Conservation (phyloP, 2,113 vertebrate species). For the Cheirogaleus medius region DNA sequence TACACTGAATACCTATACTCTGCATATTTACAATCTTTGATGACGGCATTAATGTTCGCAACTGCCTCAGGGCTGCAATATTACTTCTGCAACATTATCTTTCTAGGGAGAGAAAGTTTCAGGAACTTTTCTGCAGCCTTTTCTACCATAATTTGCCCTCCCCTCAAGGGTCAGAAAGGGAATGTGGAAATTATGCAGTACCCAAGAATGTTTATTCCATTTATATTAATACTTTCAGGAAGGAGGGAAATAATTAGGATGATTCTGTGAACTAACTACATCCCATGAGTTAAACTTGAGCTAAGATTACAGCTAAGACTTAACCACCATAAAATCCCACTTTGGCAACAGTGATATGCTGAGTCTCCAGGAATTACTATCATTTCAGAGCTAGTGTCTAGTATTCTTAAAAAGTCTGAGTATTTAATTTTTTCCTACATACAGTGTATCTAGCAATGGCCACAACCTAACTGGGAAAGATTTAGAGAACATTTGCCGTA, state of each 20-base stretch:
- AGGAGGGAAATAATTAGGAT: not conserved
- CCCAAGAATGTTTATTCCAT: not conserved
- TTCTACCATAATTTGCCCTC: not conserved
- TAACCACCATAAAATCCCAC: not conserved
- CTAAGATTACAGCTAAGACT: not conserved
- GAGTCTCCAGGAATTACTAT: not conserved
- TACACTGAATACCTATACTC: not conserved
- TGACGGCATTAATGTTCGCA: not conserved
- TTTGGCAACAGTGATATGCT: not conserved
- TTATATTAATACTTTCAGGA: not conserved
- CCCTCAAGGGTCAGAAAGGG: not conserved
- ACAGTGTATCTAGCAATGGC: not conserved
- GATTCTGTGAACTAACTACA: not conserved
- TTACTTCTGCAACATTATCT: not conserved
- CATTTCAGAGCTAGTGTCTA: not conserved
- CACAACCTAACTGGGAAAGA: not conserved
- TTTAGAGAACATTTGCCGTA: not conserved
- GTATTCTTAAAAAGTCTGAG: not conserved
- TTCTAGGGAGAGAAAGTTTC: not conserved
- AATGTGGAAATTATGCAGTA: not conserved
- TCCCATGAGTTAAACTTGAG: not conserved
- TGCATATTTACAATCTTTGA: not conserved
- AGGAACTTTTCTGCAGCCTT: not conserved
- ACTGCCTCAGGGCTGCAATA: not conserved
- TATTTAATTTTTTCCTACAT: not conserved